phyloP scores from a whole-genome alignment of 2,797 vertebrate species.

The Brachymystax lenok region DNA sequence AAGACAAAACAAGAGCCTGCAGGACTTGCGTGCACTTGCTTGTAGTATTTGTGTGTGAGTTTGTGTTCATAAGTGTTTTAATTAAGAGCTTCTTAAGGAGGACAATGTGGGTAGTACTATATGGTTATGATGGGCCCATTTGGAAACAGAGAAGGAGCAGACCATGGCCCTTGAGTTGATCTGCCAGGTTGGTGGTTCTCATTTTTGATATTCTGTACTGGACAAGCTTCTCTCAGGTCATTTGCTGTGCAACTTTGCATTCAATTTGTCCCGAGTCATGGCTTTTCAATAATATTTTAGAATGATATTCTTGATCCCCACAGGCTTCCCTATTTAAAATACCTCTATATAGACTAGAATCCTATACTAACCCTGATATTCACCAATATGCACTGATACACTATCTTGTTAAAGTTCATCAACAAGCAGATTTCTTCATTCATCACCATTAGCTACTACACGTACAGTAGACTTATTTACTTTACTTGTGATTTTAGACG shows the following conservation, averaged over 20 bases:
- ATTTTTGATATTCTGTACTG: slow-evolving; percentile 83
- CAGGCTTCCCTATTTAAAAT: not conserved
- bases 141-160: slow-evolving; percentile 79
- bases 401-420: not conserved
- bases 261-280: slow-evolving; percentile 86
- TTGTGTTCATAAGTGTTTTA: slow-evolving; percentile 52
- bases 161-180: slow-evolving; percentile 83
- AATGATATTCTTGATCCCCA: slow-evolving; percentile 88
- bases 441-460: not conserved
- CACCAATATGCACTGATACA: not conserved
- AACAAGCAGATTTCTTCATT: not conserved
- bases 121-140: slow-evolving; percentile 80
- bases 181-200: slow-evolving; percentile 94
- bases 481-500: not conserved
- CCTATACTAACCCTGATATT: not conserved
- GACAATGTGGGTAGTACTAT: slow-evolving; percentile 72
- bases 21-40: too few species aligned
- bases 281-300: slow-evolving; percentile 93
- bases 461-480: not conserved
- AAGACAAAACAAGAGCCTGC: too few species aligned
- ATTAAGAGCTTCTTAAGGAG: slow-evolving; percentile 77
- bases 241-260: slow-evolving; percentile 83
- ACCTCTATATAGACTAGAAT: not conserved
- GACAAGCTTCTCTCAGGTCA: slow-evolving; percentile 86
- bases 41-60: not conserved